A percentile compares a stretch with the other conserved stretches of the same genome.
Conservation (phyloP, 2,113 vertebrate genomes). For the Syngnathus scovelli region DNA sequence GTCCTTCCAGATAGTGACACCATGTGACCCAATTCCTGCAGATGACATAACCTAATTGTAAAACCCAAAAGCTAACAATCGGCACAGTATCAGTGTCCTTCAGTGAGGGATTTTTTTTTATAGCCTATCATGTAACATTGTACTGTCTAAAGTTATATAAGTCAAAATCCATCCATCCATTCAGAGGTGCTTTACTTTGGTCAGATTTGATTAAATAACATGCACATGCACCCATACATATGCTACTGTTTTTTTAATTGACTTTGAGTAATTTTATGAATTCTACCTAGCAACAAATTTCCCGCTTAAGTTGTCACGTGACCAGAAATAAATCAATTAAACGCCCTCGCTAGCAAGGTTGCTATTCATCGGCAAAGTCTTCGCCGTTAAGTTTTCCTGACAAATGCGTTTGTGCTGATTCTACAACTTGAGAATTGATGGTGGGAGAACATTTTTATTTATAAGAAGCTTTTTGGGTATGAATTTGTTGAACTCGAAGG, state of each 20-base stretch:
- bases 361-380: too few relatives aligned
- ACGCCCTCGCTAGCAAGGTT: too few relatives aligned
- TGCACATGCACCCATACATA: too few relatives aligned
- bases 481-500: background rate
- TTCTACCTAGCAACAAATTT: background rate
- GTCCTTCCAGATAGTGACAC: slow-evolving; percentile 50
- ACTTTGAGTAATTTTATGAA: background rate
- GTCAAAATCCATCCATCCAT: background rate
- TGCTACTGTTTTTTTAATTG: background rate
- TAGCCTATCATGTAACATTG: background rate
- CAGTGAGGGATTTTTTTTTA: background rate
- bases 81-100: slow-evolving; percentile 10
- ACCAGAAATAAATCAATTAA: background rate
- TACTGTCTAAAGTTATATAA: background rate
- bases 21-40: slow-evolving; percentile 55
- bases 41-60: slow-evolving; percentile 12
- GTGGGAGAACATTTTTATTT: background rate
- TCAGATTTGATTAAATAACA: too few relatives aligned
- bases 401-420: background rate
- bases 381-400: background rate
- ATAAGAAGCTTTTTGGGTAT: background rate
- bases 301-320: background rate
- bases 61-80: slow-evolving; percentile 13
- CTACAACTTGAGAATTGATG: background rate
- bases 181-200: too few relatives aligned